Conservation (phyloP, 2,797 vertebrate species). For the Caiman crocodilus region DNA sequence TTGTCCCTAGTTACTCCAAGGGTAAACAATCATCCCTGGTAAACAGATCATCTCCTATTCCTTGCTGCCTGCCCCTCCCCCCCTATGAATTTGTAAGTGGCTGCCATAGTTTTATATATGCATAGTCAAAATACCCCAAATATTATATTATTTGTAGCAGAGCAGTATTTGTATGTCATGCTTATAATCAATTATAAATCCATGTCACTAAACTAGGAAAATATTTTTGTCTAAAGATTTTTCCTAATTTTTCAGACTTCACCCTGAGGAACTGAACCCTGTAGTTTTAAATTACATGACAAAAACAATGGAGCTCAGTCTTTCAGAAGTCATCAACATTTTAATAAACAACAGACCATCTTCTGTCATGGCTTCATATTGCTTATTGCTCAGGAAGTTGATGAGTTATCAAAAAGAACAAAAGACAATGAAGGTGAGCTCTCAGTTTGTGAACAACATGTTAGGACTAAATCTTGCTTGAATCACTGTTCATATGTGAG, state of each 20-base stretch:
- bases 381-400: conserved; percentile 87
- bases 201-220: neutral
- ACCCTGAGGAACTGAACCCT: conserved; percentile 83
- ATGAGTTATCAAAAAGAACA: conserved; percentile 80
- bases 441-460: neutral
- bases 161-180: neutral
- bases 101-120: neutral
- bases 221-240: neutral
- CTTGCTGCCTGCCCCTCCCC: too few species aligned
- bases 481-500: neutral
- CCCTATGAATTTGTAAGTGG: too few species aligned
- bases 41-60: too few species aligned
- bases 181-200: neutral
- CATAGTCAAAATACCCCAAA: neutral
- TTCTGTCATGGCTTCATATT: conserved; percentile 87
- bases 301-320: conserved; percentile 80
- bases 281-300: conserved; percentile 85
- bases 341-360: conserved; percentile 87
- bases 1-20: too few species aligned
- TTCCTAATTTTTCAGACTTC: conserved; percentile 77
- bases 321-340: conserved; percentile 83
- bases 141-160: neutral
- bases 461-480: neutral
- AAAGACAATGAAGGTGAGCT: conserved; percentile 82
- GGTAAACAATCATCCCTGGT: too few species aligned